Conservation (phyloP, 2,888 invertebrate species). For the Zygogramma bicolorata region DNA sequence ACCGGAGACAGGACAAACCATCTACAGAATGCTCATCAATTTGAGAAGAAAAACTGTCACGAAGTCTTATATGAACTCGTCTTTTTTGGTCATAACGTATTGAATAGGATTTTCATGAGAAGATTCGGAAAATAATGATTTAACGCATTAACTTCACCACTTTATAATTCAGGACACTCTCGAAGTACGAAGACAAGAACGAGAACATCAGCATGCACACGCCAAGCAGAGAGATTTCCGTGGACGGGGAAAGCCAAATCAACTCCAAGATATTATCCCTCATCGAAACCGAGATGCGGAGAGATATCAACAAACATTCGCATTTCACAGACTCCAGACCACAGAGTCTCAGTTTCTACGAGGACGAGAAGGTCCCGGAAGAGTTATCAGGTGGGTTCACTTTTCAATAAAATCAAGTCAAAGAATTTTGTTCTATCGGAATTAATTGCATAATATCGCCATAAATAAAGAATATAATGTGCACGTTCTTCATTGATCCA, state of each 20-base stretch:
- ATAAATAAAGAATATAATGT: too few relatives aligned
- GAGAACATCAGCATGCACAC: slow-evolving; percentile 59
- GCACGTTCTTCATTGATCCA: too few relatives aligned
- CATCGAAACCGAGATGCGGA: slow-evolving; percentile 65
- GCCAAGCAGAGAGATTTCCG: slow-evolving; percentile 64
- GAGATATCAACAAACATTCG: slow-evolving; percentile 64
- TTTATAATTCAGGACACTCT: slow-evolving; percentile 45
- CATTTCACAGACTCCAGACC: slow-evolving; percentile 66
- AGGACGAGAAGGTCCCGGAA: slow-evolving; percentile 66
- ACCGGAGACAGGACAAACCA: too few relatives aligned
- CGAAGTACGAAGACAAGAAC: slow-evolving; percentile 56
- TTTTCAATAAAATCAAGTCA: too few relatives aligned
- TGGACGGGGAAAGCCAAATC: slow-evolving; percentile 72
- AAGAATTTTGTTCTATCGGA: too few relatives aligned
- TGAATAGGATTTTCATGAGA: too few relatives aligned
- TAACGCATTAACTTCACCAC: slow-evolving; percentile 17
- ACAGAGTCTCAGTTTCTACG: slow-evolving; percentile 67
- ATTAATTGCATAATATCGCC: too few relatives aligned
- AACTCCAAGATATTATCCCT: slow-evolving; percentile 67
- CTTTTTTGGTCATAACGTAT: too few relatives aligned
- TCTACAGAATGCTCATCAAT: too few relatives aligned
- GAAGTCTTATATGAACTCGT: too few relatives aligned
- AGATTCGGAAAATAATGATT: too few relatives aligned
- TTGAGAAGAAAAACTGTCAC: too few relatives aligned
- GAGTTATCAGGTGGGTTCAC: slow-evolving; percentile 66